Evolutionary conservation across 2,797 vertebrate species (phyloP), one percentile per base, ranked within the genome.

Genomic region (Columba guinea): DNA sequence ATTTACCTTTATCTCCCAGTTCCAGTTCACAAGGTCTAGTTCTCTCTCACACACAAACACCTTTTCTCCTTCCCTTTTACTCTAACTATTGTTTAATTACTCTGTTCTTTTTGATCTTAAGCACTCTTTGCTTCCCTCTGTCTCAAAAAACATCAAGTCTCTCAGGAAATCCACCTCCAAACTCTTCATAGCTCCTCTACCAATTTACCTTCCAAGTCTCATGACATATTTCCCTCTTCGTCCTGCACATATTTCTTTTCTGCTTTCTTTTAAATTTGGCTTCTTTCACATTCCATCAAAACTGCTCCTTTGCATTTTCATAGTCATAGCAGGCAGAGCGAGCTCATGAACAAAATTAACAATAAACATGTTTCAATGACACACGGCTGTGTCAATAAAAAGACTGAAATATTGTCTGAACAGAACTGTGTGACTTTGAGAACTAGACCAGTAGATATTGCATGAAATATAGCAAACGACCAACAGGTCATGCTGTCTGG

Each of bases 281-380:
- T 84, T 24, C 62, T 94, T 88, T 93, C 77, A 90, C 59, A 77
- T 86, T 81, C 64, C 35, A 51, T 76, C 87, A 39, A 70, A 94
- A 87, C 35, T 24, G 60, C 49, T 91, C 30, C 64, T 77, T 94
- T 90, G 86, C 89, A 88, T 90, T 94, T 93, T 59, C 83, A 53
- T 51, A 76, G 77, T 22, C 13, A 1, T 4, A 13, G 78, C 51
- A 79, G 90, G 71, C 86, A 59, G 80, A 64, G 51, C 5, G 14
- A 75, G 84, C 70, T 89, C 89, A 62, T 46, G 58, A 88, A 93
- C 68, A 34, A 71, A 63, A 76, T 79, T 82, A 94, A 89, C 70
- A 76, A 44, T 69, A 84, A 82, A 63, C 90, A 76, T 67, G 10
- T 46, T 46, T 46, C 44, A 46, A 9, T 46, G 44, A 46, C 44